Evolutionary conservation across 2,113 vertebrate species (phyloP).

Genomic region (Todiramphus saurophagus): DNA sequence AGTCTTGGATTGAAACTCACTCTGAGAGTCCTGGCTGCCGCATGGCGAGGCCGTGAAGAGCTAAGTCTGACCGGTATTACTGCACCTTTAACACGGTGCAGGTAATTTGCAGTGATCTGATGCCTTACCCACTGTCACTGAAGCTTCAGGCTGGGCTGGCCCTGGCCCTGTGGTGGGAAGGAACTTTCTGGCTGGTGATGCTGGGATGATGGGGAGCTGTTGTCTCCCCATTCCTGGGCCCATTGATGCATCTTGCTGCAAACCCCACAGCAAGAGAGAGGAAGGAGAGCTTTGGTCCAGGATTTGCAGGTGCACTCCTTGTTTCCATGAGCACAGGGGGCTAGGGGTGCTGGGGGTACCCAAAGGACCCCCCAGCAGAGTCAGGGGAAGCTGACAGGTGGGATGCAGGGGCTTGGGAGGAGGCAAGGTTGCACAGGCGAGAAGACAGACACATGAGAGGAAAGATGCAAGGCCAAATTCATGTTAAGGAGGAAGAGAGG

Average conservation of each 20-base stretch:
- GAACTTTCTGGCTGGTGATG: neutral
- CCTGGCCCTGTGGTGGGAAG: neutral
- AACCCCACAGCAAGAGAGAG: neutral
- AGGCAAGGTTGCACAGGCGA: neutral
- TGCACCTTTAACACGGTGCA: neutral
- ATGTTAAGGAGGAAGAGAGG: neutral
- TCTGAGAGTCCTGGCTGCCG: neutral
- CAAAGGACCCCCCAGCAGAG: neutral
- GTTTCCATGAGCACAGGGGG: neutral
- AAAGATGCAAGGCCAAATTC: neutral
- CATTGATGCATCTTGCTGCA: neutral
- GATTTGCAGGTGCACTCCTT: neutral
- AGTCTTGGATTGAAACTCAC: accelerated
- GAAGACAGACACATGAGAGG: neutral
- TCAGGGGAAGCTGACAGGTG: neutral
- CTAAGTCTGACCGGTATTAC: neutral
- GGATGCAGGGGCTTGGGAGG: neutral
- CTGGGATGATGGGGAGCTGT: neutral
- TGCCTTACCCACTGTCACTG: neutral
- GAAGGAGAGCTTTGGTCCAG: neutral
- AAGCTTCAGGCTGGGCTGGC: neutral
- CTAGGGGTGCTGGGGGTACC: accelerated
- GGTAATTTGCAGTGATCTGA: neutral
- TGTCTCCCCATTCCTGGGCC: neutral
- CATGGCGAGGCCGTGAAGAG: neutral